Base-by-base conservation (phyloP, 2,888 invertebrate species). In the Stenodera caucasica region DNA sequence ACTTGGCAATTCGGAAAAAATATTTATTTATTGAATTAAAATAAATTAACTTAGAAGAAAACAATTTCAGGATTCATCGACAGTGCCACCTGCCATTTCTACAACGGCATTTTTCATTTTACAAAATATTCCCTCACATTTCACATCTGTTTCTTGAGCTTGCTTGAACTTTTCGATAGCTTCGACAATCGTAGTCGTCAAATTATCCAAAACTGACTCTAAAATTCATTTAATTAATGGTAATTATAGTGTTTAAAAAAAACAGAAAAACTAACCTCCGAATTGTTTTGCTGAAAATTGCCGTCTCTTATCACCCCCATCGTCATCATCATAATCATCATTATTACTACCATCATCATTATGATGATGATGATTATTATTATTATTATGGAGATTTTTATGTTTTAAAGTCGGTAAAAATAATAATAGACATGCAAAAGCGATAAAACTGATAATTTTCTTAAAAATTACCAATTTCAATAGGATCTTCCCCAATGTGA, bases 371-470 rank as follows among this genome's bases (percentile, higher is more conserved):
- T 40, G 18, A 40, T 40, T 40, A 21, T 40, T 18, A 11, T 21
- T 40, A 18, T 40, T 40, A 18, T 40, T 11, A 12, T 40, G 18
- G 1, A 21, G 51, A 15, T 67, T 60, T 54, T 73, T 72, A 14
- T 76, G 68, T 60, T 80, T 80, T 60, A 80, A 67, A 49, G 75
- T 70, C 0, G 92, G 92, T 66, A 92, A 86, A 74, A 92, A 90
- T 55, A 92, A 80, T 68, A 92, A 78, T 74, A 92, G 82, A 74
- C 89, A 91, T 70, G 91, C 85, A 5, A 91, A 83, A 0, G 89
- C 91, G 45, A 92, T 86, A 79, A 92, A 91, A 70, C 91, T 90
- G 59, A 92, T 88, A 55, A 91, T 86, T 79, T 92, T 89, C 80
- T 92, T 92, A 77, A 92, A 91, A 69, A 92, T 88, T 4, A 92